Conservation (phyloP, 2,113 vertebrate species). For the Leuciscus idus region DNA sequence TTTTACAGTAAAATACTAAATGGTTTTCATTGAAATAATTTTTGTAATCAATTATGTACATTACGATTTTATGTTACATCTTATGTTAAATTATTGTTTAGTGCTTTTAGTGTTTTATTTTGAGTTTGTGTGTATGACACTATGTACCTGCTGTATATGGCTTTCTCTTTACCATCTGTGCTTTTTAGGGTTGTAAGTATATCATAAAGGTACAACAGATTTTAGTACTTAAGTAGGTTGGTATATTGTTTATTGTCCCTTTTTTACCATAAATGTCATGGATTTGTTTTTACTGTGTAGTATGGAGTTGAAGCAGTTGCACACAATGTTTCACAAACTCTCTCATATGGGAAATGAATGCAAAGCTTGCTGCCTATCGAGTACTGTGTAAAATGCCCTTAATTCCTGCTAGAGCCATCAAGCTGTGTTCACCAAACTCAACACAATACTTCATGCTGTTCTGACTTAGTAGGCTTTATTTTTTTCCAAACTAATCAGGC, state of each 20-base stretch:
- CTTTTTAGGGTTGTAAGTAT: too few species aligned
- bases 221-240: neutral
- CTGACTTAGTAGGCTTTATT: conserved; percentile 24
- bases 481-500: neutral
- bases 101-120: too few species aligned
- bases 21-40: too few species aligned
- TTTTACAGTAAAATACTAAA: too few species aligned
- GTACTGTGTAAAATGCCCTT: conserved; percentile 16
- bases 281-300: neutral
- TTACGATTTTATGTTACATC: too few species aligned
- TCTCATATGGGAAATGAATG: conserved; percentile 22
- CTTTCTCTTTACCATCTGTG: too few species aligned
- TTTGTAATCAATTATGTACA: too few species aligned
- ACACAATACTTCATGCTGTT: conserved; percentile 22
- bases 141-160: too few species aligned
- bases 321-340: neutral
- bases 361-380: conserved; percentile 5
- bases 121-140: too few species aligned
- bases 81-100: too few species aligned
- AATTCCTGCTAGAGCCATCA: conserved; percentile 21
- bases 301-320: neutral
- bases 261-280: neutral
- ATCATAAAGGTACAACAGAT: too few species aligned
- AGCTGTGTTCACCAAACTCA: conserved; percentile 35
- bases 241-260: neutral